These are phyloP conservation scores for Lates calcarifer DNA, from an alignment of 2,113 vertebrate genomes.

Conservation along the genomic window DNA sequence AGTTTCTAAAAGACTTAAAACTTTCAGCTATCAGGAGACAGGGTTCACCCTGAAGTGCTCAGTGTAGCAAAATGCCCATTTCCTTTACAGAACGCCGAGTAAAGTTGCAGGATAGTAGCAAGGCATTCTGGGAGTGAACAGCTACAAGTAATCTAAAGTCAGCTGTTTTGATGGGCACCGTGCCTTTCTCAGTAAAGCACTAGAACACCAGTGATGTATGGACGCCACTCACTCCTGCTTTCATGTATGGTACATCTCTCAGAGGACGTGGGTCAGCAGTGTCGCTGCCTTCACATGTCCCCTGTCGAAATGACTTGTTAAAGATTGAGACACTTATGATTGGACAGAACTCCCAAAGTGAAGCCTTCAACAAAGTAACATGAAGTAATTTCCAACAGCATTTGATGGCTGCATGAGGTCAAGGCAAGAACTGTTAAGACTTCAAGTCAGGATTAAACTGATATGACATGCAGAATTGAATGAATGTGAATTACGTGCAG, in stretches of 20 bases:
- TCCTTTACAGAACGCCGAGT: not conserved
- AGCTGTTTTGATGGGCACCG: not conserved
- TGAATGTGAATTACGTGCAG: not conserved
- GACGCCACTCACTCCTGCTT: not conserved
- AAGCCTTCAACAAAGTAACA: not conserved
- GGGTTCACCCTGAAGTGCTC: not conserved
- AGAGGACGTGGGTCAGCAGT: not conserved
- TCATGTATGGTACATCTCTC: not conserved
- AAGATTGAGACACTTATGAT: not conserved
- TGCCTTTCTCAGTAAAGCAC: not conserved
- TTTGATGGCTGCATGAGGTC: too few species aligned
- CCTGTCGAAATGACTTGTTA: not conserved
- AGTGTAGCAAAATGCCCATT: not conserved
- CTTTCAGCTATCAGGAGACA: not conserved
- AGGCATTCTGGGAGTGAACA: not conserved
- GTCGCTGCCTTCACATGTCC: not conserved
- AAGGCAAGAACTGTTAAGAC: not conserved
- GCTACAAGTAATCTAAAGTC: not conserved
- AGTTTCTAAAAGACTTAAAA: not conserved
- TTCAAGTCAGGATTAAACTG: not conserved
- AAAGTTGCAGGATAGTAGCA: not conserved
- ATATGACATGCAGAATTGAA: not conserved
- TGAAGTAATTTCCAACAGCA: not conserved
- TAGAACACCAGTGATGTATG: not conserved
- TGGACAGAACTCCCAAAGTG: not conserved